Evolutionary conservation across 2,797 vertebrate genomes (phyloP).

Genomic region (Gastrophryne carolinensis): DNA sequence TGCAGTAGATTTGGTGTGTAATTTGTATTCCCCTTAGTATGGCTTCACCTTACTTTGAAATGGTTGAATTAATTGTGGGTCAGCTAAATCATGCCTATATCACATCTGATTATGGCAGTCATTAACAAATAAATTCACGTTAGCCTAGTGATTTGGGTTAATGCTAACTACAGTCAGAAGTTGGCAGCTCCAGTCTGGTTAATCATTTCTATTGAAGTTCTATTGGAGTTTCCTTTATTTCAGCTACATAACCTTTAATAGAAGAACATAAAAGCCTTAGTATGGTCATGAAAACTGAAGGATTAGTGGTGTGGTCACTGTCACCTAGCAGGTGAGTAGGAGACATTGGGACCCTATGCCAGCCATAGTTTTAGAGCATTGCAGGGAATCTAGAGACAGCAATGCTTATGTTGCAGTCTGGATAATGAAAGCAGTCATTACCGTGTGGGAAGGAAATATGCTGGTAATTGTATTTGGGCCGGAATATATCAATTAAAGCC

Average conservation of each 20-base stretch:
- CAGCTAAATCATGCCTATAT: too few species aligned
- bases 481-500: neutral
- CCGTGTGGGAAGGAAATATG: neutral
- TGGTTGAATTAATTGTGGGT: too few species aligned
- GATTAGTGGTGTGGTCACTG: neutral
- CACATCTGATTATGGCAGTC: neutral
- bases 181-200: neutral
- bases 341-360: neutral
- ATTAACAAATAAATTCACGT: neutral
- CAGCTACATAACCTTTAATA: neutral
- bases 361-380: neutral
- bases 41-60: too few species aligned
- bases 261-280: neutral
- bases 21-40: too few species aligned
- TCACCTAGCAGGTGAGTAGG: conserved; percentile 1
- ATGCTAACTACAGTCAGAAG: neutral
- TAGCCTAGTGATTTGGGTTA: neutral
- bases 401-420: neutral
- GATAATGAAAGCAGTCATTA: conserved; percentile 11
- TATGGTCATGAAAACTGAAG: neutral
- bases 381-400: neutral
- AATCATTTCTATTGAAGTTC: neutral
- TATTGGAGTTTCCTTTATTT: neutral
- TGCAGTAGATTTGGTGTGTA: too few species aligned
- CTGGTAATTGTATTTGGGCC: conserved; percentile 1